These are phyloP conservation scores for Lasaia peninsularis DNA, from an alignment of 1,140 invertebrate genomes.

Conservation along the genomic window DNA sequence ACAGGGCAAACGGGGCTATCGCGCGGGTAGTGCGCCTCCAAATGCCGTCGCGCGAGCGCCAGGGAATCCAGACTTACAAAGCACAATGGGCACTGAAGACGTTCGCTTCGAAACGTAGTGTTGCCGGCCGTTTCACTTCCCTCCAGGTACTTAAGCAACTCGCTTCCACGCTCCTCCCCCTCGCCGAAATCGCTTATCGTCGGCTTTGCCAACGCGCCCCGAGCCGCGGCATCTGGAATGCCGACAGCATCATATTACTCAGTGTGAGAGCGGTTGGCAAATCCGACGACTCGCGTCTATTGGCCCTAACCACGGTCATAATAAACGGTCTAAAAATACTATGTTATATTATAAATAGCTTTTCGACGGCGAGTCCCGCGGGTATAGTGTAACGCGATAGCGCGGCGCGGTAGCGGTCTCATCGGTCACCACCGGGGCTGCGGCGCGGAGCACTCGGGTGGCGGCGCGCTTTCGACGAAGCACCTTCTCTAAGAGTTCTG, in stretches of 20 bases:
- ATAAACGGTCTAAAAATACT: conserved; percentile 64
- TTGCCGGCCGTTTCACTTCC: conserved; percentile 32
- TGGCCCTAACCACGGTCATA: conserved; percentile 29
- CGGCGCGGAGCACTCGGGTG: conserved; percentile 78
- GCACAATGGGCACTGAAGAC: conserved; percentile 84
- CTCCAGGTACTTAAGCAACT: conserved; percentile 40
- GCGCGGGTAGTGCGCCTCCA: conserved; percentile 88
- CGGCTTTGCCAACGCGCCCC: conserved; percentile 64
- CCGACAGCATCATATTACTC: conserved; percentile 65
- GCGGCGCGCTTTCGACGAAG: conserved; percentile 84
- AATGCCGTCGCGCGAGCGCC: conserved; percentile 82
- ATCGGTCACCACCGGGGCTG: conserved; percentile 46
- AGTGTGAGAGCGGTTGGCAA: conserved; percentile 50
- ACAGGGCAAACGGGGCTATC: conserved; percentile 89
- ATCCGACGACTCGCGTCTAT: conserved; percentile 40
- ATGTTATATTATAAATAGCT: conserved; percentile 39
- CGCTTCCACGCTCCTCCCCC: conserved; percentile 34
- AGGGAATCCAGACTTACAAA: conserved; percentile 78
- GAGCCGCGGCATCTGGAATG: conserved; percentile 72
- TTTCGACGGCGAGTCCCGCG: conserved; percentile 32
- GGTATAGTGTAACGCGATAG: conserved; percentile 4
- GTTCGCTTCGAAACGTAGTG: conserved; percentile 25
- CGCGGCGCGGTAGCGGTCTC: conserved; percentile 16
- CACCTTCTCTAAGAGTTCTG: conserved; percentile 78
- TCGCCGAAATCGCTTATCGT: conserved; percentile 40